phyloP scores from a whole-genome alignment of 2,888 invertebrate genomes.

The Tenthredo livida region DNA sequence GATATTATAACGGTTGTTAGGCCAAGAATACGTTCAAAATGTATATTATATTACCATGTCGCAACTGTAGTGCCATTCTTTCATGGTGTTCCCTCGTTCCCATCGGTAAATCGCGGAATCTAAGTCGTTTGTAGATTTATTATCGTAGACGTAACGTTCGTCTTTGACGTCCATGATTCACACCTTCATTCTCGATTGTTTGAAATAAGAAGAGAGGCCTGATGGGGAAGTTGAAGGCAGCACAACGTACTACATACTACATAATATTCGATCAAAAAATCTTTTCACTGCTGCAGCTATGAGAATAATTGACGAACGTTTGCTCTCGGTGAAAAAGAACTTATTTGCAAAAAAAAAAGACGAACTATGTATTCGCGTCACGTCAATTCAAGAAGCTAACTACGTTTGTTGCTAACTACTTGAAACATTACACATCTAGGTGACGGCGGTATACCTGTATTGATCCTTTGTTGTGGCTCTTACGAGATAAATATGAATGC shows the following conservation, averaged over 20 bases:
- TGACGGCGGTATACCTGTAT: neutral
- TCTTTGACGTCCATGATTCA: neutral
- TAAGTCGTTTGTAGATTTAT: neutral
- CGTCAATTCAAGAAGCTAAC: neutral
- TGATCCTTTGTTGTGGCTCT: neutral
- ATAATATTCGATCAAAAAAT: neutral
- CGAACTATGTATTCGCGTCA: neutral
- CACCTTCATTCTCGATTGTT: neutral
- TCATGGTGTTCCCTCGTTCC: constrained; percentile 22
- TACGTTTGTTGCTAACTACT: neutral
- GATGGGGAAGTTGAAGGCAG: neutral
- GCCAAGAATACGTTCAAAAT: neutral
- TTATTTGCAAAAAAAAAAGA: neutral
- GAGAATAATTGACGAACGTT: constrained; percentile 32
- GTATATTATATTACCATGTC: neutral
- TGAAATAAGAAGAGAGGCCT: neutral
- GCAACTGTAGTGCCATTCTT: neutral
- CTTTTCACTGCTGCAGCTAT: neutral
- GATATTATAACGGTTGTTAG: constrained; percentile 33
- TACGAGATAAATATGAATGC: neutral
- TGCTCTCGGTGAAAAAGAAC: neutral
- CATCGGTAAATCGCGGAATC: constrained; percentile 27
- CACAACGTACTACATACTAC: neutral
- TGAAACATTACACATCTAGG: neutral
- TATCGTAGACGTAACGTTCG: neutral